Percentiles rank a stretch among this genome's conserved stretches.
These are phyloP conservation scores for Dicerorhinus sumatrensis DNA, from an alignment of 2,113 vertebrate genomes.

Conservation along the genomic window DNA sequence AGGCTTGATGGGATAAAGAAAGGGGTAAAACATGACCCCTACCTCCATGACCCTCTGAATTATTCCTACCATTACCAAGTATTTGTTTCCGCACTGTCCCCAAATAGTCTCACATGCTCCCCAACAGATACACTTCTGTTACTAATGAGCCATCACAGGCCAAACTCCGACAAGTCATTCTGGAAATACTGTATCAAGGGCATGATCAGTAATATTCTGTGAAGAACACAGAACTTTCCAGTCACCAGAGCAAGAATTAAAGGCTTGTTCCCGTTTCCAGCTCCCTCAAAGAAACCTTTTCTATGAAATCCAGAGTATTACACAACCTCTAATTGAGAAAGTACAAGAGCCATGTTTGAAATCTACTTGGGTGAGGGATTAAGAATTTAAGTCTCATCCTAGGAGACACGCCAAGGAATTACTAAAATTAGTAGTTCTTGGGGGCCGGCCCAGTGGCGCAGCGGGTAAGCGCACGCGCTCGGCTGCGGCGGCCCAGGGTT, in stretches of 20 bases:
- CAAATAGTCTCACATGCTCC: not conserved
- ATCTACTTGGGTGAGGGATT: not conserved
- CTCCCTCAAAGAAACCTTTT: not conserved
- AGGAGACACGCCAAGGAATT: not conserved
- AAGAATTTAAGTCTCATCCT: not conserved
- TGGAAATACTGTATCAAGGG: constrained; percentile 60
- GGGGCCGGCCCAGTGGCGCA: no score
- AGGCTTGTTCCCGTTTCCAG: not conserved
- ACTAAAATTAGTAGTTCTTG: not conserved
- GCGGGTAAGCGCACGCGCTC: no score
- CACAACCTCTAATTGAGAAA: not conserved
- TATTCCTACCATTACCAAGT: not conserved
- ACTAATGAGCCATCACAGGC: constrained; percentile 19
- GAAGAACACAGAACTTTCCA: constrained; percentile 52
- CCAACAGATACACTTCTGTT: not conserved
- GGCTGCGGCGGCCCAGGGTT: no score
- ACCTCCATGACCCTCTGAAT: not conserved
- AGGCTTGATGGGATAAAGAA: not conserved
- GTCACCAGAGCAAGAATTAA: not conserved
- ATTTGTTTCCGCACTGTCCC: not conserved
- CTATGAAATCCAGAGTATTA: not conserved
- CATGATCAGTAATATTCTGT: not conserved
- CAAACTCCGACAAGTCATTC: constrained; percentile 52
- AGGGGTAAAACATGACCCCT: not conserved
- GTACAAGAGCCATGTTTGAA: not conserved